A percentile compares a stretch with the other conserved stretches of the same genome.
These are phyloP conservation scores for Okamejei kenojei DNA, from an alignment of 2,797 vertebrate genomes.

Conservation along the genomic window DNA sequence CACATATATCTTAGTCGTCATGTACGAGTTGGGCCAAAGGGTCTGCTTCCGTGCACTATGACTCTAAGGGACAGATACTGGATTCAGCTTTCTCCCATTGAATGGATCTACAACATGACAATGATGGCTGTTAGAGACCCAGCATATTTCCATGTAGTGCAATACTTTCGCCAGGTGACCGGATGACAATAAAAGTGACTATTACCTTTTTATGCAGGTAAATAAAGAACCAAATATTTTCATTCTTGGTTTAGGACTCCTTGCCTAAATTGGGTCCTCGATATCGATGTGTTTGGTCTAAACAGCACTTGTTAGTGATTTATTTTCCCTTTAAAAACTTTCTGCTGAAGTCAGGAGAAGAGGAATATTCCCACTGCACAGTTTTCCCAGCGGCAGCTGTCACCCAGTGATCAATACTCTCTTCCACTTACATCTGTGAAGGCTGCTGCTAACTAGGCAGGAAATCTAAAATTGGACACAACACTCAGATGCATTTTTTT, in stretches of 20 bases:
- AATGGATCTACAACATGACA: background rate
- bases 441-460: background rate
- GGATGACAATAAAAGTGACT: background rate
- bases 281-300: background rate
- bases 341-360: background rate
- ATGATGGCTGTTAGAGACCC: background rate
- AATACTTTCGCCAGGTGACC: background rate
- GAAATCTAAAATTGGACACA: background rate
- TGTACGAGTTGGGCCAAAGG: too few species aligned
- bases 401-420: background rate
- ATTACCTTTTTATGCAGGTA: background rate
- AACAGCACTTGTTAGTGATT: background rate
- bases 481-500: background rate
- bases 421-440: background rate
- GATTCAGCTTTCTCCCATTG: background rate
- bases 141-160: background rate
- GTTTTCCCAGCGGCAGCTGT: background rate
- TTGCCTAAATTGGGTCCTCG: background rate
- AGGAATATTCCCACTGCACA: background rate
- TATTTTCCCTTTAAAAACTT: background rate
- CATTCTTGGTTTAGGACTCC: background rate
- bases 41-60: too few species aligned
- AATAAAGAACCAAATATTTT: background rate
- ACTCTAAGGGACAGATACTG: background rate
- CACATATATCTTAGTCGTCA: too few species aligned